Percentiles rank a stretch among this genome's conserved stretches.
These are phyloP conservation scores for Bucorvus abyssinicus DNA, from an alignment of 2,797 vertebrate genomes.

Conservation along the genomic window DNA sequence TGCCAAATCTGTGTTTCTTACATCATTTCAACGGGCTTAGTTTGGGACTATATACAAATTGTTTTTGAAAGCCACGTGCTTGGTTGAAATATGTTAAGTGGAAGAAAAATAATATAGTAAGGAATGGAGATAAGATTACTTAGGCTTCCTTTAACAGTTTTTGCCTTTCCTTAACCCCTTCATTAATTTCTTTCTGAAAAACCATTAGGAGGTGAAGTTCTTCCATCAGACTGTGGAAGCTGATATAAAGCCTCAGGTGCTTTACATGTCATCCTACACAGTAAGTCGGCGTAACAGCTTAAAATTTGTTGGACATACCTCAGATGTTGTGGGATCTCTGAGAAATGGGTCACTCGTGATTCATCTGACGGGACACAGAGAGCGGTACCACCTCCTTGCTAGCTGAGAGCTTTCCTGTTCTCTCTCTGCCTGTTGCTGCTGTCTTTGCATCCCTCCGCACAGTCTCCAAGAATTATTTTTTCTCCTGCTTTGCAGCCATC, in stretches of 20 bases:
- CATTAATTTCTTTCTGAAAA: background rate
- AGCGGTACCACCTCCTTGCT: background rate
- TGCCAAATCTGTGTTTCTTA: background rate
- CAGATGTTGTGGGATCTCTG: background rate
- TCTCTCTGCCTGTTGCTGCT: background rate
- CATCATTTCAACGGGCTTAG: background rate
- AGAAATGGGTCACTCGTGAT: background rate
- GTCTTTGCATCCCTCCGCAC: background rate
- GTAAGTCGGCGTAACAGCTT: background rate
- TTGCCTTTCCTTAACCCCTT: background rate
- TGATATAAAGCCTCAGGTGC: background rate
- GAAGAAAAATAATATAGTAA: background rate
- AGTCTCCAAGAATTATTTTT: background rate
- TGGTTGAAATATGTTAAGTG: background rate
- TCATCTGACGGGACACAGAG: background rate
- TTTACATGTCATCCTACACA: background rate
- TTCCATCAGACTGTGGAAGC: background rate
- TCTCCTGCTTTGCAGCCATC: background rate
- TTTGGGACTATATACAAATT: background rate
- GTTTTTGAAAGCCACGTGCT: background rate
- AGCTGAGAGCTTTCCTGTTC: background rate
- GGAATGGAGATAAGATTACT: background rate
- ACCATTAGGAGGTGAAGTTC: background rate
- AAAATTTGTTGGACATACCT: background rate
- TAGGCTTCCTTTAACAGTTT: background rate